Conservation (phyloP, 2,888 invertebrate species). For the Dascillus cervinus region DNA sequence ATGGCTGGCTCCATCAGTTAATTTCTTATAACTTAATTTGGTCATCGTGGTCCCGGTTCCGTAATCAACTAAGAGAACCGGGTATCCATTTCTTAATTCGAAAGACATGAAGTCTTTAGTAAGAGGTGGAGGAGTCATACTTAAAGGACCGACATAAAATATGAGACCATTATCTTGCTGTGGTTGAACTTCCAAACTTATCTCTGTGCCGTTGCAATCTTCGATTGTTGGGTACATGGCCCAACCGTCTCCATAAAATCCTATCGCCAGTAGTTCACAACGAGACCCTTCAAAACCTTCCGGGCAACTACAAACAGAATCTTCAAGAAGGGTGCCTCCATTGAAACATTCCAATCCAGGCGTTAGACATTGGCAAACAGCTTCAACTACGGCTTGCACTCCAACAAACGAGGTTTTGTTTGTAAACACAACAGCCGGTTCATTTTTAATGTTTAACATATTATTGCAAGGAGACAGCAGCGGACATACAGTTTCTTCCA, state of each 20-base stretch:
- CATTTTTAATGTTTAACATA: slow-evolving; percentile 59
- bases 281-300: slow-evolving; percentile 72
- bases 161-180: slow-evolving; percentile 71
- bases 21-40: slow-evolving; percentile 59
- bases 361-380: slow-evolving; percentile 59
- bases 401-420: slow-evolving; percentile 93
- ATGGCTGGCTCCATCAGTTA: slow-evolving; percentile 82
- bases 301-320: slow-evolving; percentile 67
- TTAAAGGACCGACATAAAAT: slow-evolving; percentile 84
- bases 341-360: slow-evolving; percentile 28
- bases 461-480: slow-evolving; percentile 76
- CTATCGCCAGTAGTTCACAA: slow-evolving; percentile 83
- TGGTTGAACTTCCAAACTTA: slow-evolving; percentile 76
- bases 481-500: slow-evolving; percentile 62
- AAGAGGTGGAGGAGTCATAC: slow-evolving; percentile 53
- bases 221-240: slow-evolving; percentile 86
- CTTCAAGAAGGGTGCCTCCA: slow-evolving; percentile 39
- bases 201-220: slow-evolving; percentile 75
- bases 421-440: slow-evolving; percentile 79
- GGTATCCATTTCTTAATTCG: slow-evolving; percentile 77
- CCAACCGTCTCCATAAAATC: slow-evolving; percentile 86
- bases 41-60: slow-evolving; percentile 73
- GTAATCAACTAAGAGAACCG: slow-evolving; percentile 76
- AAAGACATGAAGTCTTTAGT: slow-evolving; percentile 86
- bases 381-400: slow-evolving; percentile 74